Conservation (phyloP, 2,113 vertebrate species). For the Mugil cephalus region DNA sequence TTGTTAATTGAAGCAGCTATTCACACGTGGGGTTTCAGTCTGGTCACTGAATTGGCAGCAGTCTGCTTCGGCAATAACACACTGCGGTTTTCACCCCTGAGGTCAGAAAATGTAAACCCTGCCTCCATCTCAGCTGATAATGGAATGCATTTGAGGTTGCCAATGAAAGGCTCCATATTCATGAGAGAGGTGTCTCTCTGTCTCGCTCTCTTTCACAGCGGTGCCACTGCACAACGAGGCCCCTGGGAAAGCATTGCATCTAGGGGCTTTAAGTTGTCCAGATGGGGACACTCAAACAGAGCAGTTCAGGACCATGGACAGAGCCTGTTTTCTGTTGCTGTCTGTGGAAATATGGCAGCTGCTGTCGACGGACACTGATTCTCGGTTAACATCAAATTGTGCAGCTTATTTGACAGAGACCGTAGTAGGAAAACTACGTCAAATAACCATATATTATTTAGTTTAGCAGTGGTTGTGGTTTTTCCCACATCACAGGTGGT, state of each 20-base stretch:
- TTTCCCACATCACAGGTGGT: too few relatives aligned
- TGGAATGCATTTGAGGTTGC: slow-evolving; percentile 65
- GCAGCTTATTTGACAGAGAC: background rate
- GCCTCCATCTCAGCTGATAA: slow-evolving; percentile 47
- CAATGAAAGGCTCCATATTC: slow-evolving; percentile 49
- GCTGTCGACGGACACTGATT: slow-evolving; percentile 8
- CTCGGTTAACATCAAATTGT: background rate
- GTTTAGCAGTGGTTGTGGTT: too few relatives aligned
- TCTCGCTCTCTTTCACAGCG: slow-evolving; percentile 9
- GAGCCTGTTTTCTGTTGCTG: slow-evolving; percentile 21
- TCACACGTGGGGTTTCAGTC: slow-evolving; percentile 27
- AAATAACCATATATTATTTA: too few relatives aligned
- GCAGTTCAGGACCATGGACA: slow-evolving; percentile 18
- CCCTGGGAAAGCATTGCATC: slow-evolving; percentile 52
- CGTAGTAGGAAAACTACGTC: too few relatives aligned
- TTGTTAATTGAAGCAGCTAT: slow-evolving; percentile 21
- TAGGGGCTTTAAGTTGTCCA: slow-evolving; percentile 38
- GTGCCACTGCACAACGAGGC: slow-evolving; percentile 38
- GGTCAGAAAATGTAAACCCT: slow-evolving; percentile 46
- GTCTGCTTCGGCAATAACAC: slow-evolving; percentile 27
- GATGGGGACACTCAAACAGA: slow-evolving; percentile 54
- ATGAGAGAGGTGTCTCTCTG: slow-evolving; percentile 37
- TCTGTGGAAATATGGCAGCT: background rate
- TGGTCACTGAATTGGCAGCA: slow-evolving; percentile 29
- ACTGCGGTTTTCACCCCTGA: slow-evolving; percentile 25